phyloP scores from a whole-genome alignment of 1,140 invertebrate species.

The Sycophila sp. region DNA sequence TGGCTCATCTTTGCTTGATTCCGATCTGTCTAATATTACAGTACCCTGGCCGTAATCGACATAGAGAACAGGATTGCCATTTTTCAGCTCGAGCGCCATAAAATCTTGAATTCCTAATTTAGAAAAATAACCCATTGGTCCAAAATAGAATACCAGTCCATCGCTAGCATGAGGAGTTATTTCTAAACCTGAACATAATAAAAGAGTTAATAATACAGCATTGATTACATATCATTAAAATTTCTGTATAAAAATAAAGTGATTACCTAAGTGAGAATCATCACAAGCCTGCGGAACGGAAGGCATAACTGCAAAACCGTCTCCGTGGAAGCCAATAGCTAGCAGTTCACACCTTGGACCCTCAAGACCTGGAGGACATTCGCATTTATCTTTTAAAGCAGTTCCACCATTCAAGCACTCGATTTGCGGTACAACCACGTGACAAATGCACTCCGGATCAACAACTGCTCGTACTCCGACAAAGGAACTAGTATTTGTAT shows the following conservation, averaged over 20 bases:
- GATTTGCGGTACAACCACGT: constrained; percentile 64
- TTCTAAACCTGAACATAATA: constrained; percentile 69
- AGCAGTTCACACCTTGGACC: constrained; percentile 92
- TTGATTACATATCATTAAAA: neutral
- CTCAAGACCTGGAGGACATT: constrained; percentile 76
- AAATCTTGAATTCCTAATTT: constrained; percentile 83
- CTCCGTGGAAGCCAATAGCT: constrained; percentile 85
- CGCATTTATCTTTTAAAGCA: constrained; percentile 70
- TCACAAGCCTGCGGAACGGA: constrained; percentile 78
- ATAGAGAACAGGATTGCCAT: constrained; percentile 84
- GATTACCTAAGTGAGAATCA: constrained; percentile 74
- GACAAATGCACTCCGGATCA: constrained; percentile 79
- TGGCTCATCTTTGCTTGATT: constrained; percentile 60
- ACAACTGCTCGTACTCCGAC: constrained; percentile 86
- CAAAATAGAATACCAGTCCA: constrained; percentile 92
- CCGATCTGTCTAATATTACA: constrained; percentile 47
- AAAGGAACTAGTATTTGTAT: constrained; percentile 89
- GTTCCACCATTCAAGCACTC: constrained; percentile 80
- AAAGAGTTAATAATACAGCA: neutral
- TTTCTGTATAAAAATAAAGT: neutral
- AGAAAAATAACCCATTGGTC: constrained; percentile 77
- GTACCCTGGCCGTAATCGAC: constrained; percentile 92
- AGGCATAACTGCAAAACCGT: constrained; percentile 90
- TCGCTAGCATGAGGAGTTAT: constrained; percentile 77
- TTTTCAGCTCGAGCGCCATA: constrained; percentile 87